Base-by-base conservation (phyloP, 2,797 vertebrate genomes). In the Dromococcyx pavoninus region DNA sequence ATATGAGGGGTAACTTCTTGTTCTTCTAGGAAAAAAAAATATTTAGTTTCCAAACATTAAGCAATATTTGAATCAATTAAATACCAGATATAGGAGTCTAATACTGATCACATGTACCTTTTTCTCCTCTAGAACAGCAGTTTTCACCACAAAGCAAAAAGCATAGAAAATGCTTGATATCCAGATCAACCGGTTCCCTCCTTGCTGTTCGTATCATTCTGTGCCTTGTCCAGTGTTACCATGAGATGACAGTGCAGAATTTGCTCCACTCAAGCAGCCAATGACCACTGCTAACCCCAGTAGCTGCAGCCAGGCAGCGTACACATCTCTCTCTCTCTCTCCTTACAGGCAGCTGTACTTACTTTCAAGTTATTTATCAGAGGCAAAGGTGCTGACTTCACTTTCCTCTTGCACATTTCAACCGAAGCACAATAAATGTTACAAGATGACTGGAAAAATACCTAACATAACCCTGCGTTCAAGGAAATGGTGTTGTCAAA, bases 401-500 rank as follows among this genome's bases (percentile, higher is more conserved):
- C 46, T 78, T 86, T 39, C 21, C 41, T 50, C 64, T 60, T 30
- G 62, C 37, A 77, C 61, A 33, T 82, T 82, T 77, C 69, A 91
- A 58, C 39, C 72, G 37, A 86, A 92, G 33, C 23, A 84, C 43
- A 94, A 79, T 57, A 86, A 83, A 80, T 53, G 65, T 37, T 89
- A 72, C 33, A 78, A 78, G 50, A 62, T 65, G 44, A 91, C 64
- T 89, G 41, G 53, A 62, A 82, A 91, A 94, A 80, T 61, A 88
- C 35, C 53, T 75, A 87, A 64, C 24, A 17, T 25, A 92, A 67
- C 41, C 28, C 50, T 71, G 39, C 27, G 54, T 80, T 91, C 69
- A 86, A 83, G 46, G 48, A 94, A 95, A 89, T 66, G 11, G 50
- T 91, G 65, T 54, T 78, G 84, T 79, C 89, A 94, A 79, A 89